Base-by-base conservation (phyloP, 30 jellyfish, hydroid and myxozoan species). In the Chrysaora quinquecirrha region DNA sequence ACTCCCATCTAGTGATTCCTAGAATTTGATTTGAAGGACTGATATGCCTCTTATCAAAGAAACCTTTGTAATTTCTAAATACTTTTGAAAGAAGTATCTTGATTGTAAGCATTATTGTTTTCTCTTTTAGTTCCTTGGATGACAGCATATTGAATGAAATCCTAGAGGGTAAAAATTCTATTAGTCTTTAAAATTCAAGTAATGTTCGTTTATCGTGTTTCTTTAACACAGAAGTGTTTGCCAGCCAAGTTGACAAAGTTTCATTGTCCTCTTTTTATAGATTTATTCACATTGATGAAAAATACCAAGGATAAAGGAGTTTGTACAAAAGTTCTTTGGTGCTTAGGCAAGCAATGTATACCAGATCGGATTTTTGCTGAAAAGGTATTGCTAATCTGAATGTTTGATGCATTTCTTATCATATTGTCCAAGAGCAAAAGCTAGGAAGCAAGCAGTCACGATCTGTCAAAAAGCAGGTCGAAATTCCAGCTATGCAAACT, bases 271-370 rank as follows among this genome's bases (percentile, higher is more conserved):
- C 16, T 43, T 52, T 11, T 76, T 77, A 4, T 73, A 87, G 96
- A 61, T 32, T 46, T 87, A 11, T 77, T 84, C 49, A 28, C 61
- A 2, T 31, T 74, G 19, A 43, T 89, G 71, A 47, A 76, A 80
- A 33, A 82, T 3, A 30, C 89, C 11, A 80, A 82, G 21, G 93
- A 89, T 33, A 89, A 89, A 80, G 73, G 84, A 0, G 68, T 89
- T 75, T 80, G 78, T 67, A 60, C 89, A 31, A 70, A 90, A 50
- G 76, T 73, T 6, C 48, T 89, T 12, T 89, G 97, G 97, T 89
- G 97, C 75, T 69, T 89, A 48, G 48, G 94, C 35, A 58, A 58
- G 34, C 94, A 89, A 66, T 29, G 30, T 6, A 75, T 89, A 0
- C 80, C 85, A 60, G 52, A 69, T 61, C 87, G 64, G 1, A 73